These are phyloP conservation scores for Anser cygnoides DNA, from an alignment of 2,113 vertebrate genomes.

Conservation along the genomic window DNA sequence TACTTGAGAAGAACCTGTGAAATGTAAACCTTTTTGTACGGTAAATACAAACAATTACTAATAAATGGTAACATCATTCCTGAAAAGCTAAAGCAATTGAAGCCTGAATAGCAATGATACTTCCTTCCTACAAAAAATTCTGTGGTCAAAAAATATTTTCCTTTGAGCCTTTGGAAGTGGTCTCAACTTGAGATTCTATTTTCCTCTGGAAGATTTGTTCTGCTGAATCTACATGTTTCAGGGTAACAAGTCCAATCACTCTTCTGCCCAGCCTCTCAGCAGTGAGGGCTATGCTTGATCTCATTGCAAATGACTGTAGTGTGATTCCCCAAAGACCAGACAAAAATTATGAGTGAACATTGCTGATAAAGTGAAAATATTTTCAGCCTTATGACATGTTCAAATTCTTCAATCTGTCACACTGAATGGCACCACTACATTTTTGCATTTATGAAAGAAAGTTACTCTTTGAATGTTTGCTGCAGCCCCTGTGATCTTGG, in stretches of 20 bases:
- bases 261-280: not conserved
- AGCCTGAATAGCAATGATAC: not conserved
- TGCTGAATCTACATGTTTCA: not conserved
- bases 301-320: not conserved
- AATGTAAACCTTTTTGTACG: not conserved
- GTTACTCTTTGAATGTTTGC: not conserved
- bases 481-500: not conserved
- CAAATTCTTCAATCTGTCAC: not conserved
- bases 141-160: not conserved
- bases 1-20: not conserved
- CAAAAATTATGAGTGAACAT: not conserved
- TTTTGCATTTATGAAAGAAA: not conserved
- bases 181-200: not conserved
- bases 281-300: not conserved
- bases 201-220: not conserved
- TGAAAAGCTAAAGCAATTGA: not conserved
- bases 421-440: not conserved
- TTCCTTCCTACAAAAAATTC: not conserved
- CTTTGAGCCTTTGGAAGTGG: not conserved
- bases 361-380: not conserved
- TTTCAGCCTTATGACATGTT: not conserved
- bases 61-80: not conserved
- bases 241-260: rapidly evolving
- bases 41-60: not conserved
- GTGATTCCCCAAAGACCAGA: not conserved